These are phyloP conservation scores for Anhinga anhinga DNA, from an alignment of 2,113 vertebrate species.

Conservation along the genomic window DNA sequence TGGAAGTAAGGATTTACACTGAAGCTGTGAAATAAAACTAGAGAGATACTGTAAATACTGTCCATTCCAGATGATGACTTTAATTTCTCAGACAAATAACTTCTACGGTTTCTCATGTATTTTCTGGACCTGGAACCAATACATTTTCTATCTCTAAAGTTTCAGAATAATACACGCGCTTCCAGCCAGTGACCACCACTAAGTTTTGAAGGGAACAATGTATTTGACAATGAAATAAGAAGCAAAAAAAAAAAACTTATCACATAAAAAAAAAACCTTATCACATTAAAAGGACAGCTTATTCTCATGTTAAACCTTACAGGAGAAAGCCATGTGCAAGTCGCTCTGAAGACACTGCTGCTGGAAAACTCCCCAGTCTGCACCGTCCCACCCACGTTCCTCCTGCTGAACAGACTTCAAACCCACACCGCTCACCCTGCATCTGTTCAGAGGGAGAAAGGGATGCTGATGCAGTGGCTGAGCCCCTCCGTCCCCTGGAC, in stretches of 20 bases:
- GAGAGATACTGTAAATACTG: neutral
- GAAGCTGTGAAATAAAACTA: neutral
- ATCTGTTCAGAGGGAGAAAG: neutral
- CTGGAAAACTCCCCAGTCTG: too few relatives aligned
- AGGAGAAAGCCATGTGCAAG: neutral
- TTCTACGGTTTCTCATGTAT: neutral
- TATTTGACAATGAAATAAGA: fast-evolving
- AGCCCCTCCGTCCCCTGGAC: neutral
- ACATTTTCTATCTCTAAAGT: neutral
- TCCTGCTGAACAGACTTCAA: too few relatives aligned
- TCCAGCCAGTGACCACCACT: neutral
- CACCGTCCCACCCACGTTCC: neutral
- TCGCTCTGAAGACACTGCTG: neutral
- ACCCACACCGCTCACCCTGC: fast-evolving
- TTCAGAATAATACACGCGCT: neutral
- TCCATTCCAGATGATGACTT: neutral
- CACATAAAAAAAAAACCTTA: too few relatives aligned
- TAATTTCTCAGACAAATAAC: neutral
- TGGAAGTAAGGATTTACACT: neutral
- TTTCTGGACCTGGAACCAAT: neutral
- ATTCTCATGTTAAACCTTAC: neutral
- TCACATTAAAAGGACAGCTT: too few relatives aligned
- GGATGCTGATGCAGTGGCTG: too few relatives aligned
- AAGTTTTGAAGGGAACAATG: neutral
- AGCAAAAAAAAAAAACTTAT: neutral